A percentile compares a stretch with the other conserved stretches of the same genome.
These are phyloP conservation scores for Phyllotreta striolata DNA, from an alignment of 2,888 invertebrate genomes.

Conservation along the genomic window DNA sequence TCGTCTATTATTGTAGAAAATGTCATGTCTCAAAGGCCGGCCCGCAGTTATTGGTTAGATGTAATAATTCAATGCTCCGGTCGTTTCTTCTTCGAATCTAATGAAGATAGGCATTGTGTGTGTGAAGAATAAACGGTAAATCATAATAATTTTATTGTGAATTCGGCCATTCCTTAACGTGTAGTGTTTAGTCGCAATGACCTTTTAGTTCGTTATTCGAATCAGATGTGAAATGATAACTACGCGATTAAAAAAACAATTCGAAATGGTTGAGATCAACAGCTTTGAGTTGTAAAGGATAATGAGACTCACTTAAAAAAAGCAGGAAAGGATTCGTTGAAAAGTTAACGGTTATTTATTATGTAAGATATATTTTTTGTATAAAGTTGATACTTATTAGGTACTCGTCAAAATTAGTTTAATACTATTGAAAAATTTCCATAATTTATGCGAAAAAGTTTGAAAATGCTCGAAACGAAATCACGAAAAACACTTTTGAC, in stretches of 20 bases:
- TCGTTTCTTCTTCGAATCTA: slow-evolving; percentile 8
- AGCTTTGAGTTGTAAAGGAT: no score
- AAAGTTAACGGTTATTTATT: no score
- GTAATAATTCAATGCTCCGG: slow-evolving; percentile 18
- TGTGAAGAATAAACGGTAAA: slow-evolving; percentile 15
- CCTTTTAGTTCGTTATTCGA: not conserved
- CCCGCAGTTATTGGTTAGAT: slow-evolving; percentile 19
- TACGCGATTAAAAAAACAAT: slow-evolving; percentile 1
- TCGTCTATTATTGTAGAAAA: slow-evolving; percentile 32
- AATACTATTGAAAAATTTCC: no score
- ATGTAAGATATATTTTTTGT: no score
- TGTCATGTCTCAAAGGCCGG: slow-evolving; percentile 25
- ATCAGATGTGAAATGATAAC: not conserved
- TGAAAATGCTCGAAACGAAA: no score
- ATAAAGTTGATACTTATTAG: no score
- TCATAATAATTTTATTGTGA: slow-evolving; percentile 17
- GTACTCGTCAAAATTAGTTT: no score
- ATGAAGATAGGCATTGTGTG: slow-evolving; percentile 7
- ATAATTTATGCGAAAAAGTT: no score
- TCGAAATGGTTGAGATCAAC: no score
- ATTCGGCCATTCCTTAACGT: slow-evolving; percentile 1
- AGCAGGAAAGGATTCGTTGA: no score
- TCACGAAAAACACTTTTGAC: no score
- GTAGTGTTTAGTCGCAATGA: slow-evolving; percentile 10
- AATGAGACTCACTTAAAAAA: no score